phyloP scores from a whole-genome alignment of 2,888 invertebrate genomes.

The Pseudoips prasinana region DNA sequence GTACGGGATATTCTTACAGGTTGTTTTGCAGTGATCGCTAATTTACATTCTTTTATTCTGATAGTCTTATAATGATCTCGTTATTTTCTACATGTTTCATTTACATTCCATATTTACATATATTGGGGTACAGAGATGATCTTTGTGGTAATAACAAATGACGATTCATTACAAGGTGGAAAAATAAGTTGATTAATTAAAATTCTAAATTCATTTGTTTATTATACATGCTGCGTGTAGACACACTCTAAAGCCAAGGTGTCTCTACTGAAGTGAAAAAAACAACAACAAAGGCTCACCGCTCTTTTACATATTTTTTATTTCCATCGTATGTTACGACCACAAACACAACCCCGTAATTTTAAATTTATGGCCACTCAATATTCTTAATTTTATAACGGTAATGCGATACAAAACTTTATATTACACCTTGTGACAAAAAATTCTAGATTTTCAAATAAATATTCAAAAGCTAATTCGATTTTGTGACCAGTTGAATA shows the following conservation, averaged over 20 bases:
- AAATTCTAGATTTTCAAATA: slow-evolving; percentile 35
- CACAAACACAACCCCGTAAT: slow-evolving; percentile 49
- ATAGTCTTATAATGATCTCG: slow-evolving; percentile 56
- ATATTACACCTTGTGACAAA: slow-evolving; percentile 47
- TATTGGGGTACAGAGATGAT: slow-evolving; percentile 49
- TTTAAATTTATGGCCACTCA: slow-evolving; percentile 73
- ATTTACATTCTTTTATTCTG: slow-evolving; percentile 61
- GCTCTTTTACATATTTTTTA: neutral
- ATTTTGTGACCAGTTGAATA: slow-evolving; percentile 51
- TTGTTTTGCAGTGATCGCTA: slow-evolving; percentile 69
- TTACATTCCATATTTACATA: slow-evolving; percentile 72
- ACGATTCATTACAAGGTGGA: neutral
- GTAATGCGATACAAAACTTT: slow-evolving; percentile 60
- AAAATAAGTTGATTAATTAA: too few relatives aligned
- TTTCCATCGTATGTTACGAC: slow-evolving; percentile 23
- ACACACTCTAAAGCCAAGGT: too few relatives aligned
- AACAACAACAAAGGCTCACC: too few relatives aligned
- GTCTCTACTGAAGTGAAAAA: too few relatives aligned
- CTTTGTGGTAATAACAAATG: slow-evolving; percentile 36
- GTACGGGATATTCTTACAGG: slow-evolving; percentile 75
- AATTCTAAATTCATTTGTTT: too few relatives aligned
- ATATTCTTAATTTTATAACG: slow-evolving; percentile 71
- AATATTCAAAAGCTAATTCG: slow-evolving; percentile 43
- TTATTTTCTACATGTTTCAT: slow-evolving; percentile 68
- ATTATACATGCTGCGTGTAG: too few relatives aligned